Evolutionary conservation across 1,140 invertebrate species (phyloP), one percentile per base, ranked within the genome.

Genomic region (Delia radicum): DNA sequence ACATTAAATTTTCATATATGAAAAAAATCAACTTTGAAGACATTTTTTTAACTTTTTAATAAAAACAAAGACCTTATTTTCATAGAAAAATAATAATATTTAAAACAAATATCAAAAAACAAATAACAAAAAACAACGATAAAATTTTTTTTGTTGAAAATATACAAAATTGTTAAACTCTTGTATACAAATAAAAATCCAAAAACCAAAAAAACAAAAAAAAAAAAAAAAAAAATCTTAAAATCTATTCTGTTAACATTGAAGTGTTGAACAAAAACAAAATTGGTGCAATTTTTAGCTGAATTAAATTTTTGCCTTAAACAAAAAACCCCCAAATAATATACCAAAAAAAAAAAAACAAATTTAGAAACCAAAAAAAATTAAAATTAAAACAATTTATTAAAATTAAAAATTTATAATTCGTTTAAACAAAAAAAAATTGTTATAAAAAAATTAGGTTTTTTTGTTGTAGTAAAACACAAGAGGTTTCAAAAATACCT

Each of bases 401-500:
- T 6, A 55, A 69, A 69, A 69, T 69, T 12, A 31, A 69, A 24
- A 24, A 26, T 33, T 21, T 27, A 27, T 28, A 21, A 33, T 69
- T 24, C 18, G 24, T 37, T 69, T 31, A 69, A 31, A 7, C 48
- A 29, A 67, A 67, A 67, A 1, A 13, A 42, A 72, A 63, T 75
- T 21, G 31, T 26, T 63, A 73, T 6, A 61, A 71, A 67, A 31
- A 29, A n/a, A 73, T 48, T 28, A 46, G 26, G 4, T 67, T 31
- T 65, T 67, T 67, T 29, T 67, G 63, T 67, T 31, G 48, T 55
- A 69, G 31, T 74, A 74, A 75, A 65, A 81, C 81, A 82, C 79
- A 81, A 83, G 79, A 81, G 82, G 82, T 83, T 83, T 83, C 82
- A 83, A 79, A 83, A 82, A 81, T 82, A 83, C 82, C 82, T 83